phyloP scores from a whole-genome alignment of 2,113 vertebrate genomes.

The Callionymus lyra region DNA sequence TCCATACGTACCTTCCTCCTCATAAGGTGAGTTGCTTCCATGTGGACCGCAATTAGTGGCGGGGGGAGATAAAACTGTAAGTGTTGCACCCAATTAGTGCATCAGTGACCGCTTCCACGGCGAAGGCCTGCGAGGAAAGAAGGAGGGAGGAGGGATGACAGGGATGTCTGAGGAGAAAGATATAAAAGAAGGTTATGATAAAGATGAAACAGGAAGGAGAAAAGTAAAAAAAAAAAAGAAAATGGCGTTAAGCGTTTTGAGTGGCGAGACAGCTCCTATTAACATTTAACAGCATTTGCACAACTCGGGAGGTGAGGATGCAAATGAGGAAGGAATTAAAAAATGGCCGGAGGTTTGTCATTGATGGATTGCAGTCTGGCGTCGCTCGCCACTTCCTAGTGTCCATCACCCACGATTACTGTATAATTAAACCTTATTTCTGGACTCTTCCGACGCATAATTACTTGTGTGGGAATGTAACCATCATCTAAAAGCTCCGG shows the following conservation, averaged over 20 bases:
- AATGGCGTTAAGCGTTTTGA: constrained; percentile 99
- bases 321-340: constrained; percentile 99
- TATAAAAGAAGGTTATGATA: background rate
- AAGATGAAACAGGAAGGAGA: constrained; percentile 50
- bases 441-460: constrained; percentile 99
- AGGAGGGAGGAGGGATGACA: constrained; percentile 32
- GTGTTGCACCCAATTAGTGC: constrained; percentile 99
- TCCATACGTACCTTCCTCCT: constrained; percentile 75
- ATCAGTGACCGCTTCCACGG: constrained; percentile 86
- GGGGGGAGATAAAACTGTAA: constrained; percentile 97
- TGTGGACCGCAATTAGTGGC: constrained; percentile 92
- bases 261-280: constrained; percentile 94
- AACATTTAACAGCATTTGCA: constrained; percentile 99
- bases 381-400: constrained; percentile 96
- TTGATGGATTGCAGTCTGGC: constrained; percentile 99
- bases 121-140: constrained; percentile 65
- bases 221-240: constrained; percentile 70
- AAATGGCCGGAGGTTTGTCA: constrained; percentile 99
- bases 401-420: constrained; percentile 99
- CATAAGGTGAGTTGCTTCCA: constrained; percentile 83
- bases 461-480: constrained; percentile 99
- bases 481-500: constrained; percentile 98
- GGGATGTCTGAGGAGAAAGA: background rate
- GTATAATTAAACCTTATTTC: constrained; percentile 99
- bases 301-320: constrained; percentile 99